Percentiles rank a stretch among this genome's conserved stretches.
These are phyloP conservation scores for Serinus canaria DNA, from an alignment of 2,113 vertebrate genomes.

Conservation along the genomic window DNA sequence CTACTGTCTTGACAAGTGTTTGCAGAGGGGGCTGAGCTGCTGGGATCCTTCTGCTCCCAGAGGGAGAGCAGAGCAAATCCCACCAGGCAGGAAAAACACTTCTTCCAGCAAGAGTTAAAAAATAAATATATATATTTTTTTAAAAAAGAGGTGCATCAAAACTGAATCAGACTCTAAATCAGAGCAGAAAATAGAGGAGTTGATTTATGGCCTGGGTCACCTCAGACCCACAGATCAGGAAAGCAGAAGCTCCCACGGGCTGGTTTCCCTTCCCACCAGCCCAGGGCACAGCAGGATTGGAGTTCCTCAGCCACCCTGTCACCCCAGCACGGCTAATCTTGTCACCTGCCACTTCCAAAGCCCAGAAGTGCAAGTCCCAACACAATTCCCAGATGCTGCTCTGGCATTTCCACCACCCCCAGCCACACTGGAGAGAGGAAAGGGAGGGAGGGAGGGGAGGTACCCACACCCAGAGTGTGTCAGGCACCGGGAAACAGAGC, in stretches of 20 bases:
- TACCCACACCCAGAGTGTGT: not conserved
- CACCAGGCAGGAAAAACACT: not conserved
- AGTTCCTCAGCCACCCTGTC: not conserved
- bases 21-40: not conserved
- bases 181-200: not conserved
- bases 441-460: not conserved
- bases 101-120: not conserved
- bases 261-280: not conserved
- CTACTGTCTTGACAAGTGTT: slow-evolving; percentile 40
- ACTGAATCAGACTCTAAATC: not conserved
- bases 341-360: not conserved
- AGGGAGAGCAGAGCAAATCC: not conserved
- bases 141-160: not conserved
- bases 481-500: not conserved
- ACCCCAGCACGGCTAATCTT: not conserved
- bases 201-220: not conserved
- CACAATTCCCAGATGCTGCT: not conserved
- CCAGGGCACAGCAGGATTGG: not conserved
- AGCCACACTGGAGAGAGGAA: not conserved
- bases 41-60: not conserved
- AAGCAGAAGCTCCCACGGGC: not conserved
- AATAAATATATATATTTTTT: not conserved
- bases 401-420: not conserved
- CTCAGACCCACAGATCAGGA: not conserved
- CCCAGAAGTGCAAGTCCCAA: not conserved